Percentiles rank a stretch among this genome's conserved stretches.
Evolutionary conservation across 1,140 invertebrate species (phyloP).

Genomic region (Aphaenogaster floridana): DNA sequence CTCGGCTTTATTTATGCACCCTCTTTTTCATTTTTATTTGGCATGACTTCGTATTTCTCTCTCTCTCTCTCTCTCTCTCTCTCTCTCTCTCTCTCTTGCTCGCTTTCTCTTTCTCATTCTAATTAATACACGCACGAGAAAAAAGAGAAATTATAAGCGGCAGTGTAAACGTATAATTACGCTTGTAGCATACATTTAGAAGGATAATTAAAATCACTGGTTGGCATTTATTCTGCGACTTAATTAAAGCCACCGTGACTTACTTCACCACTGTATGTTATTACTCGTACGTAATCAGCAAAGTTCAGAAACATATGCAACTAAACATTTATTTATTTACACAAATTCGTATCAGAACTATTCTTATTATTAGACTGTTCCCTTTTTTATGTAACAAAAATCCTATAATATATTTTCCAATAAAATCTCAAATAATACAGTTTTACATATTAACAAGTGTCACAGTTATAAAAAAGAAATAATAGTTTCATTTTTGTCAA

Average conservation of each 20-base stretch:
- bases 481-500: not conserved
- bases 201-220: slow-evolving; percentile 53
- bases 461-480: not conserved
- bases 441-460: not conserved
- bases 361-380: not conserved
- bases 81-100: too few species aligned
- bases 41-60: not conserved
- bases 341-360: not conserved
- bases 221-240: slow-evolving; percentile 51
- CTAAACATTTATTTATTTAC: slow-evolving; percentile 34
- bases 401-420: not conserved
- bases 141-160: slow-evolving; percentile 51
- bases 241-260: slow-evolving; percentile 46
- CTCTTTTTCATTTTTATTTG: slow-evolving; percentile 47
- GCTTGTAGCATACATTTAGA: slow-evolving; percentile 52
- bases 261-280: slow-evolving; percentile 41
- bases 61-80: not conserved
- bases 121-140: slow-evolving; percentile 42
- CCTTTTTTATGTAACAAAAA: not conserved
- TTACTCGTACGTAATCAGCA: slow-evolving; percentile 44
- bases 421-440: not conserved
- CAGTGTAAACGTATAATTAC: slow-evolving; percentile 59
- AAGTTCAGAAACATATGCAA: slow-evolving; percentile 10
- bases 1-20: slow-evolving; percentile 30
- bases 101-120: slow-evolving; percentile 8